Evolutionary conservation across 2,888 invertebrate species (phyloP), one percentile per base, ranked within the genome.

Genomic region (Cylloceria caligata): DNA sequence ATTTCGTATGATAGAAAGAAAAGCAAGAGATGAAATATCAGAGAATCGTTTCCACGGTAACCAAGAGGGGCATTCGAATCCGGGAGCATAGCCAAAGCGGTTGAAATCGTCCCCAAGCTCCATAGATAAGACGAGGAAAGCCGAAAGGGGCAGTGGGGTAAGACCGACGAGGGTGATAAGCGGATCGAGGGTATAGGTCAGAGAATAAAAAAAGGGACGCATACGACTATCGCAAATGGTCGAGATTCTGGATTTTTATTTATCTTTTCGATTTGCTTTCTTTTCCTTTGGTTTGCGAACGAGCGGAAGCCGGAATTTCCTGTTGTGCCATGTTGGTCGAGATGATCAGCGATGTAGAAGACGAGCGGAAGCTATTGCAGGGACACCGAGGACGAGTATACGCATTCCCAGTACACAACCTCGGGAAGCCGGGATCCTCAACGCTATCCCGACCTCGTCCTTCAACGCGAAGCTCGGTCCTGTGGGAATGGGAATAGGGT

Each of bases 61-160:
- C 73, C 19, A 42, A n/a, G 2, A 16, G 13, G 11, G n/a, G 16
- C n/a, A 16, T 62, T 36, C 27, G 19, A 34, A 36, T 39, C 11
- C n/a, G 62, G 49, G 16, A 36, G 30, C 39, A 73, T n/a, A 36
- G 73, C 49, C n/a, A 30, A 73, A 49, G 21, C 64, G 73, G 49
- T 73, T 11, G 52, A 64, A 64, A 73, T 62, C 36, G 64, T 36
- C 49, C 39, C 52, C 36, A 34, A 64, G 49, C 49, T 64, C 39
- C 64, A 73, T 64, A 52, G 73, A 73, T 73, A 64, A 72, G 55
- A 57, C 34, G 57, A 19, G 30, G 24, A 73, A 57, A 47, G 13
- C 42, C 57, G 45, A n/a, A 57, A 67, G 67, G 34, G 11, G 19
- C 13, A 52, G 57, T 49, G 11, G 39, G 55, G 16, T 34, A 49